phyloP scores from a whole-genome alignment of 2,113 vertebrate genomes.

The Gopherus evgoodei region DNA sequence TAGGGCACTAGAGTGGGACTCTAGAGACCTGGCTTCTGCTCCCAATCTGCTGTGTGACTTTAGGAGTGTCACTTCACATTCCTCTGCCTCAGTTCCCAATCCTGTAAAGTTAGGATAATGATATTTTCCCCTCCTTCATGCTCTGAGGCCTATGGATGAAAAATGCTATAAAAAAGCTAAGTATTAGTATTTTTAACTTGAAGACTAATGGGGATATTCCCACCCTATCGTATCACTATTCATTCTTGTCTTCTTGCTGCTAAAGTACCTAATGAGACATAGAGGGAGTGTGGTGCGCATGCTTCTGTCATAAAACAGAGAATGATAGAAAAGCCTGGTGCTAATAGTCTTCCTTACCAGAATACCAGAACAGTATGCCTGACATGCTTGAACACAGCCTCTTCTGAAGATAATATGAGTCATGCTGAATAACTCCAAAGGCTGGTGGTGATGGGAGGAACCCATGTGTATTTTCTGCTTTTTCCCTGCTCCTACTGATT shows the following conservation, averaged over 20 bases:
- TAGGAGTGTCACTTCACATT: neutral
- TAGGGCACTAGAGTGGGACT: neutral
- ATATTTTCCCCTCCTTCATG: neutral
- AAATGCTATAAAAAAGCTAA: neutral
- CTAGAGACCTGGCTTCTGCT: neutral
- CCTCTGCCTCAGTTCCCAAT: neutral
- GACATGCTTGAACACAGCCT: neutral
- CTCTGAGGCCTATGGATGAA: neutral
- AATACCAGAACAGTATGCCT: slow-evolving; percentile 8
- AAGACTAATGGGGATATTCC: neutral
- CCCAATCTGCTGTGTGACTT: neutral
- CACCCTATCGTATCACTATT: neutral
- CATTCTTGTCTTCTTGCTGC: neutral
- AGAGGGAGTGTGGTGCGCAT: neutral
- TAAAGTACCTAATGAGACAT: neutral
- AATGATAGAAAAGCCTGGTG: fast-evolving
- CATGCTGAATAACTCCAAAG: neutral
- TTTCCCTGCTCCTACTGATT: slow-evolving; percentile 22
- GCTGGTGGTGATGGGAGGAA: slow-evolving; percentile 18
- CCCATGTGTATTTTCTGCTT: slow-evolving; percentile 20
- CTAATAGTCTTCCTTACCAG: neutral
- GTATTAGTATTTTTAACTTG: neutral
- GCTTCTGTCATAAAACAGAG: neutral
- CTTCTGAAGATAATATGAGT: slow-evolving; percentile 20
- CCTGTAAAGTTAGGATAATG: neutral